These are phyloP conservation scores for Neoitamus cyanurus DNA, from an alignment of 2,888 invertebrate genomes.

Conservation along the genomic window DNA sequence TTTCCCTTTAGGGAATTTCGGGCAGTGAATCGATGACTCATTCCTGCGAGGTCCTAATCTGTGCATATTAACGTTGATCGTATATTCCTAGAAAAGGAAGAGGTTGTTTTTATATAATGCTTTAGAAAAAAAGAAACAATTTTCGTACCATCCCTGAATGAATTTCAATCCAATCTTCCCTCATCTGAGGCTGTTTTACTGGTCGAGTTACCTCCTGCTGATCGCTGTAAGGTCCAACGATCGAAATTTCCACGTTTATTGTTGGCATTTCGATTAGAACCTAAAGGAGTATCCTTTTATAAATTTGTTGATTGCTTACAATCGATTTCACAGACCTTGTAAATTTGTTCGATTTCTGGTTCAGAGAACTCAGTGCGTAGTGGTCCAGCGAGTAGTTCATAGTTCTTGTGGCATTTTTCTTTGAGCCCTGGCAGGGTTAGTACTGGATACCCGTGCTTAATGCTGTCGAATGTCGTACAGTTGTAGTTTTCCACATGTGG, in stretches of 20 bases:
- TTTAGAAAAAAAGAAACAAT: not conserved
- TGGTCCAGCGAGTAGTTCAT: conserved; percentile 72
- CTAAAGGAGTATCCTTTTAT: conserved; percentile 60
- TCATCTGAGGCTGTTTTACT: conserved; percentile 63
- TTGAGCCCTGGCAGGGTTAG: conserved; percentile 62
- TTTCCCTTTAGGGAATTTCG: conserved; percentile 91
- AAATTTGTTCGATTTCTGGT: conserved; percentile 76
- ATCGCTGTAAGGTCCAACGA: conserved; percentile 70
- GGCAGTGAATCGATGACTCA: conserved; percentile 82
- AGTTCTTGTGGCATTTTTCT: conserved; percentile 67
- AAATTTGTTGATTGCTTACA: not conserved
- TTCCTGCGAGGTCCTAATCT: conserved; percentile 70
- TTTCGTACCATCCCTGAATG: conserved; percentile 74
- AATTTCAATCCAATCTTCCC: conserved; percentile 71
- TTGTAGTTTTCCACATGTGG: conserved; percentile 79
- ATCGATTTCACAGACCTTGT: conserved; percentile 67
- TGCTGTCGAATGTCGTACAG: conserved; percentile 70
- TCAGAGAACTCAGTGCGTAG: conserved; percentile 75
- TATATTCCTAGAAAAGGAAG: conserved; percentile 73
- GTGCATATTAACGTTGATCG: conserved; percentile 70
- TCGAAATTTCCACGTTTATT: conserved; percentile 69
- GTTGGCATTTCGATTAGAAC: conserved; percentile 74
- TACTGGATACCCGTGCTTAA: conserved; percentile 62
- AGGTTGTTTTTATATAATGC: not conserved
- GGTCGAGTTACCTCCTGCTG: conserved; percentile 56